phyloP scores from a whole-genome alignment of 92 coral and sea anemone species.

The Epizoanthus ramosus region DNA sequence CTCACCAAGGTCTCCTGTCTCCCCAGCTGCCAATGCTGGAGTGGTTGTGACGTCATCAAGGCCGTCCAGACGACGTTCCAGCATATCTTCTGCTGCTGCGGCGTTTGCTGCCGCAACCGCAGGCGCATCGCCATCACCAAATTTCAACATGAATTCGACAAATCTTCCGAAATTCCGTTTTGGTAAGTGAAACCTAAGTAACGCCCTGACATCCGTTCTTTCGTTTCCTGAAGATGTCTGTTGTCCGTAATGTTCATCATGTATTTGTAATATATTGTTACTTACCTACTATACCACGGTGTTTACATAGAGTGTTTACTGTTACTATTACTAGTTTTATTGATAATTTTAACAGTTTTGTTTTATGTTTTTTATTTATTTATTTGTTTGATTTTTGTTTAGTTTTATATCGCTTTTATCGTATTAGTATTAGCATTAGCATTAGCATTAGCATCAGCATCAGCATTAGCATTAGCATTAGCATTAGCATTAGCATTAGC shows the following conservation, averaged over 20 bases:
- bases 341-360: no score
- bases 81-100: slow-evolving; percentile 97
- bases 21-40: slow-evolving; percentile 81
- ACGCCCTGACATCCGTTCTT: background rate
- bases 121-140: slow-evolving; percentile 94
- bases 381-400: no score
- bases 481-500: no score
- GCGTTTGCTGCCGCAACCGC: slow-evolving; percentile 99
- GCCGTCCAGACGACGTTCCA: slow-evolving; percentile 91
- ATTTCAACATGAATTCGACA: slow-evolving; percentile 52
- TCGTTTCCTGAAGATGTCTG: background rate
- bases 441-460: no score
- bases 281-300: no score
- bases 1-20: slow-evolving; percentile 75
- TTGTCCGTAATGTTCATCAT: background rate
- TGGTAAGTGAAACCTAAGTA: slow-evolving; percentile 60
- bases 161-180: slow-evolving; percentile 82
- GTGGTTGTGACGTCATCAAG: slow-evolving; percentile 97
- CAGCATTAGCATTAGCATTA: no score
- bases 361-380: no score
- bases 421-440: no score
- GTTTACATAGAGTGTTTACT: no score
- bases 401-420: no score
- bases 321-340: no score
- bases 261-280: no score